Evolutionary conservation across 2,797 vertebrate species (phyloP).

Genomic region (Agapornis canus): DNA sequence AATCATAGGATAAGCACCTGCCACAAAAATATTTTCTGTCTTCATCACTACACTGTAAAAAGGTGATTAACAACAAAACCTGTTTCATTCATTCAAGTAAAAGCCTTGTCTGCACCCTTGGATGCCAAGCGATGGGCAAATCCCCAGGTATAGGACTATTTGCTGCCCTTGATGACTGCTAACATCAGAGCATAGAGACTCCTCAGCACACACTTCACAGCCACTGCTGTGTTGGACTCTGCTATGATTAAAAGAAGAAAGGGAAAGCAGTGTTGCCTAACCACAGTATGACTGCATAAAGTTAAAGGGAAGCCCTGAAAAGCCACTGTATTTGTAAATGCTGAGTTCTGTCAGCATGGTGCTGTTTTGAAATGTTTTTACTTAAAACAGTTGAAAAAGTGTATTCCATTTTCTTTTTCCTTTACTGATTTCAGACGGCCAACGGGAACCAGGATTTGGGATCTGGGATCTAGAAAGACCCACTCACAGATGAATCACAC

Average conservation of each 20-base stretch:
- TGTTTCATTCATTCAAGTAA: background rate
- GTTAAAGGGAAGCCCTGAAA: background rate
- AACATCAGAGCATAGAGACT: rapidly evolving
- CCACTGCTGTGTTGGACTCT: background rate
- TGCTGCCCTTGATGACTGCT: background rate
- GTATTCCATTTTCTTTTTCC: background rate
- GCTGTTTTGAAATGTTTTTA: background rate
- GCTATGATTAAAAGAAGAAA: rapidly evolving
- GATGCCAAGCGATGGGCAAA: background rate
- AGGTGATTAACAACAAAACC: conserved; percentile 20
- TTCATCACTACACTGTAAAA: conserved; percentile 33
- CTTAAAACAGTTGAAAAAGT: background rate
- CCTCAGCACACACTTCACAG: rapidly evolving
- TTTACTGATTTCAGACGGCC: background rate
- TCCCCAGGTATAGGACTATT: background rate
- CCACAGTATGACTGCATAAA: background rate
- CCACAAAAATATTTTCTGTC: conserved; percentile 40
- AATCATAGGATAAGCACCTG: conserved; percentile 55
- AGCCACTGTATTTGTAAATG: background rate
- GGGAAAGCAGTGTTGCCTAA: background rate
- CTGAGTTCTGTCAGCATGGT: background rate
- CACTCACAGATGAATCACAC: background rate
- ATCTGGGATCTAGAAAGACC: background rate
- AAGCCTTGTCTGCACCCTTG: background rate
- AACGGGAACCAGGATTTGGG: background rate